A percentile compares a stretch with the other conserved stretches of the same genome.
phyloP scores from a whole-genome alignment of 2,113 vertebrate genomes.

The Oreocharis arfaki region DNA sequence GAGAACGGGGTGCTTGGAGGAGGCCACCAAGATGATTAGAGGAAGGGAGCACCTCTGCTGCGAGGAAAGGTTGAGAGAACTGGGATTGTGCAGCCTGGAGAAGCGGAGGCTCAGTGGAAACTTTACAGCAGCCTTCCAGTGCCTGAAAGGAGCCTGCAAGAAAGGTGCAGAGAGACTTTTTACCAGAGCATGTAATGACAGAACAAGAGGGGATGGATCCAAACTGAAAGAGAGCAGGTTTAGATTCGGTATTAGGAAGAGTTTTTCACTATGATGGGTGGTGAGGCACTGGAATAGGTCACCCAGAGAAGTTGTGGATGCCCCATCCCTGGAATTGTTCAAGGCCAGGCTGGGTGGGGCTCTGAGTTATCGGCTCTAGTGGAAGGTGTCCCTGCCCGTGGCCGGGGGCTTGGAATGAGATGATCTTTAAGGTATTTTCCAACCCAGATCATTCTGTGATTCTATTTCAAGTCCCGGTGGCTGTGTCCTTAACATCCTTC shows the following conservation, averaged over 20 bases:
- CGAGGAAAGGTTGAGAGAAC: no score
- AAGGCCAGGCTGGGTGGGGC: background rate
- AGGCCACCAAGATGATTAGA: background rate
- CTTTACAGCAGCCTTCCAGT: background rate
- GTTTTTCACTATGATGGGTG: background rate
- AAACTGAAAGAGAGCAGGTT: background rate
- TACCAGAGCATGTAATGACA: background rate
- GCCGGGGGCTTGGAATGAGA: background rate
- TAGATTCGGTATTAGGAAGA: background rate
- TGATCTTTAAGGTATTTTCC: background rate
- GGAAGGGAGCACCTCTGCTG: background rate
- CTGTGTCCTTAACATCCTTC: background rate
- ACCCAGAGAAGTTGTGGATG: background rate
- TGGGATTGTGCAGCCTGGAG: background rate
- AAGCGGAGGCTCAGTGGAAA: background rate
- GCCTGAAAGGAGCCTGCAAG: background rate
- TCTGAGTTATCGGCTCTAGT: background rate
- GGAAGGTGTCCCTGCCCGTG: background rate
- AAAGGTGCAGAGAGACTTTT: background rate
- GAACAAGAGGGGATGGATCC: background rate
- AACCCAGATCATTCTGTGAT: background rate
- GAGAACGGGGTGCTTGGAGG: background rate
- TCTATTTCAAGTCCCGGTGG: accelerated
- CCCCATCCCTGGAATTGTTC: no score
- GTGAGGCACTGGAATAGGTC: background rate